Percentiles rank a stretch among this genome's conserved stretches.
Conservation (phyloP, 2,888 invertebrate species). For the Cheiracanthium punctorium region DNA sequence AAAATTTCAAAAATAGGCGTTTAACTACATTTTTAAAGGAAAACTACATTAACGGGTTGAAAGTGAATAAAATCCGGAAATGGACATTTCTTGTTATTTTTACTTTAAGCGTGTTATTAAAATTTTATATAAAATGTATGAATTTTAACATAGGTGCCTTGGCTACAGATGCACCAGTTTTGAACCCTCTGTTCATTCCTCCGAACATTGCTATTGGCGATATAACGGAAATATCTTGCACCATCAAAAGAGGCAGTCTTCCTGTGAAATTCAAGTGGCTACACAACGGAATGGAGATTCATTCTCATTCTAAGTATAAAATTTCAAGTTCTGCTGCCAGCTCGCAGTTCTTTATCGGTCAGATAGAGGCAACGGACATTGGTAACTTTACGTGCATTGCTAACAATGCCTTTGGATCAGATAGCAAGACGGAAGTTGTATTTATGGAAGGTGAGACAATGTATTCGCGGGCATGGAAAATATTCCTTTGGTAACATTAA, state of each 20-base stretch:
- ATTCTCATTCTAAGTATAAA: conserved; percentile 15
- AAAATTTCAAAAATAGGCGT: no score
- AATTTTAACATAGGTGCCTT: no score
- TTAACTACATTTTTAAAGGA: no score
- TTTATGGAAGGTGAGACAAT: conserved; percentile 47
- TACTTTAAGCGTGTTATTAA: no score
- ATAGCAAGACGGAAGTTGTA: conserved; percentile 21
- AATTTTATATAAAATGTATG: no score
- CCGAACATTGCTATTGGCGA: conserved; percentile 49
- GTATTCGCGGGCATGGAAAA: no score
- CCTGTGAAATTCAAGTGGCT: conserved; percentile 55
- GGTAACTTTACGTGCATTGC: conserved; percentile 67
- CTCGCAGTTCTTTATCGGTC: conserved; percentile 28
- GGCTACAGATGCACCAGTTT: conserved; percentile 15
- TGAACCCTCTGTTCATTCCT: conserved; percentile 46
- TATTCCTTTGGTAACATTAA: no score
- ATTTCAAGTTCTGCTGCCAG: conserved; percentile 15
- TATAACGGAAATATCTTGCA: conserved; percentile 33
- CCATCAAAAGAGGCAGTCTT: conserved; percentile 45
- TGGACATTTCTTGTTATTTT: no score
- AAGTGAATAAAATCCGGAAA: no score
- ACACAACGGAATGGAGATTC: conserved; percentile 29
- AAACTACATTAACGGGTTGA: no score
- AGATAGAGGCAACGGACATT: conserved; percentile 39
- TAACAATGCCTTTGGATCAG: conserved; percentile 32